Evolutionary conservation across 2,888 invertebrate species (phyloP), one percentile per base, ranked within the genome.

Genomic region (Volucella bombylans): DNA sequence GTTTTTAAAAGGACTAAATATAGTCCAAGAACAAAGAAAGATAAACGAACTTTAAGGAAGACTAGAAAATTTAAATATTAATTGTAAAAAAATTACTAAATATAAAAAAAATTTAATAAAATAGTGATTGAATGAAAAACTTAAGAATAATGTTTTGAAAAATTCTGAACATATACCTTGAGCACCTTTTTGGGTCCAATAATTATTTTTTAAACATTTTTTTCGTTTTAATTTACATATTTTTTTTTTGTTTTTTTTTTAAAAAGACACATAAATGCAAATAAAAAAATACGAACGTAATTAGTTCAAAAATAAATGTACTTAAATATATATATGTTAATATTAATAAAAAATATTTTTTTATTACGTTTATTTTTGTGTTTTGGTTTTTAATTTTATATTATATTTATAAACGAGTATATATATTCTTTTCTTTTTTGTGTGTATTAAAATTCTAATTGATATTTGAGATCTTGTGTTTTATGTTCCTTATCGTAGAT

Each of bases 111-210:
- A 47, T 38, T 47, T 45, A 43, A 59, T 43, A 38, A 64, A 39
- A 71, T 59, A 54, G 67, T 67, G 62, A 79, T 41, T 18, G 47
- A 49, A 64, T n/a, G 43, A 72, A 67, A 50, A 64, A 43, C 45
- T 4, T 52, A 73, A 62, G 47, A 12, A 55, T 62, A 64, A 61
- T 50, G 62, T 74, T 57, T 78, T 69, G 50, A 39, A 55, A 73
- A 76, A 64, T 69, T 71, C 73, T 71, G 81, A 76, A 85, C 86
- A 87, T 88, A 88, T 91, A 91, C 91, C 91, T 91, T 91, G 89
- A 91, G 91, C 89, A 91, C 91, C 91, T 91, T 89, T 78, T 78
- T 86, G 80, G 82, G 82, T 91, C 91, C 91, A 89, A 86, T 74
- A 82, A 71, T 62, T 45, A 54, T 79, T 61, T 81, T 77, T 82